These are phyloP conservation scores for Cydia splendana DNA, from an alignment of 1,140 invertebrate species.

Conservation along the genomic window DNA sequence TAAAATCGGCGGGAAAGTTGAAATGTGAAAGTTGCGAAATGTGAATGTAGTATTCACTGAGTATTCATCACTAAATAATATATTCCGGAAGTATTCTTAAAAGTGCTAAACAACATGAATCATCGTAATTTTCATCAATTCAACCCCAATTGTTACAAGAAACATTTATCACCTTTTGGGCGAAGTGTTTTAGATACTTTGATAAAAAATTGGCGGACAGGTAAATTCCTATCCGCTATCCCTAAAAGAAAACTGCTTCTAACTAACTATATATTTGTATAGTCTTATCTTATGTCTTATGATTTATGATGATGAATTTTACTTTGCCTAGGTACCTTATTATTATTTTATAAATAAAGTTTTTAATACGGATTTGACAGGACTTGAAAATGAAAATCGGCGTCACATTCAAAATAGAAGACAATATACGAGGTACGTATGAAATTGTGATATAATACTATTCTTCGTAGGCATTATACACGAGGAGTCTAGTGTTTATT, in stretches of 20 bases:
- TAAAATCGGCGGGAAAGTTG: background rate
- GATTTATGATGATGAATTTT: background rate
- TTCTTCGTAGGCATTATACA: too few relatives aligned
- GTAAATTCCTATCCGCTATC: conserved; percentile 33
- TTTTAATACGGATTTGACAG: background rate
- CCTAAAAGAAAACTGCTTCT: too few relatives aligned
- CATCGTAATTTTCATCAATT: conserved; percentile 3
- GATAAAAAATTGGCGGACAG: conserved; percentile 40
- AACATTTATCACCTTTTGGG: conserved; percentile 57
- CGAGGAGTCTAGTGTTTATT: too few relatives aligned
- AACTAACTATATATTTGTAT: background rate
- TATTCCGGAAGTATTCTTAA: too few relatives aligned
- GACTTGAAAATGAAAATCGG: background rate
- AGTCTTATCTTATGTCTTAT: background rate
- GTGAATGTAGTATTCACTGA: background rate
- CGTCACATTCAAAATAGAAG: background rate
- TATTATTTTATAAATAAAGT: background rate
- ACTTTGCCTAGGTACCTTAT: too few relatives aligned
- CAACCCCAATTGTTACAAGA: conserved; percentile 44
- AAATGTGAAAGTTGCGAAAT: background rate
- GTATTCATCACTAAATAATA: too few relatives aligned
- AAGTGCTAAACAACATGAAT: background rate
- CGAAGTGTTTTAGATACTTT: conserved; percentile 53
- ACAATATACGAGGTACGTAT: background rate
- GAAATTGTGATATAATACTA: too few relatives aligned